These are phyloP conservation scores for Pogoniulus pusillus DNA, from an alignment of 2,797 vertebrate genomes.

Conservation along the genomic window DNA sequence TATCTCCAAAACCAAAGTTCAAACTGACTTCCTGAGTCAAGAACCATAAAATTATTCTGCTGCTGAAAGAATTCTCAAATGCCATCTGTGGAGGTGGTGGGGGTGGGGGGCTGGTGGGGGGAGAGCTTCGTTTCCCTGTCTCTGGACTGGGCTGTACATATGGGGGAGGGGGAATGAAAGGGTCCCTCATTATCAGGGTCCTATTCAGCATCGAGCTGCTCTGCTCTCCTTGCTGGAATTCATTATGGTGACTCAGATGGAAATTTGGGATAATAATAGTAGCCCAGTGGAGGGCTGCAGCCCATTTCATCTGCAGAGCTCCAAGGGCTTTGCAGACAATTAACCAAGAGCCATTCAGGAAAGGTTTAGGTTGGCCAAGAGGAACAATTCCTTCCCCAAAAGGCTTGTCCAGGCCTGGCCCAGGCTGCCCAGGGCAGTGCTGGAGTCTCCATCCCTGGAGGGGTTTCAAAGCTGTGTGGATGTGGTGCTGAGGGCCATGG, in stretches of 20 bases:
- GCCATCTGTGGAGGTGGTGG: neutral
- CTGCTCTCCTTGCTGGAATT: slow-evolving; percentile 18
- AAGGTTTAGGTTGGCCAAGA: neutral
- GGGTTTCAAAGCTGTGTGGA: neutral
- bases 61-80: slow-evolving; percentile 59
- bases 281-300: neutral
- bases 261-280: neutral
- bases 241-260: slow-evolving; percentile 9
- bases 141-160: slow-evolving; percentile 10
- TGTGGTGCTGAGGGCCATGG: neutral
- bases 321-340: slow-evolving; percentile 6
- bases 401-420: too few relatives aligned
- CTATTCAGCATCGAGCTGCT: neutral
- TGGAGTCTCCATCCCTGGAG: neutral
- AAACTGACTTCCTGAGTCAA: slow-evolving; percentile 67
- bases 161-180: neutral
- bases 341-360: neutral
- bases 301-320: neutral
- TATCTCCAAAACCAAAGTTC: slow-evolving; percentile 74
- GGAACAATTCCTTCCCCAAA: neutral
- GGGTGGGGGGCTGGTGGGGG: neutral
- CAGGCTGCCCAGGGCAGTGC: neutral
- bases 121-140: slow-evolving; percentile 36
- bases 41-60: slow-evolving; percentile 67
- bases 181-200: slow-evolving; percentile 20